A percentile compares a stretch with the other conserved stretches of the same genome.
Conservation (phyloP, 64 coral and sea anemone genomes). For the Astreopora myriophthalma region DNA sequence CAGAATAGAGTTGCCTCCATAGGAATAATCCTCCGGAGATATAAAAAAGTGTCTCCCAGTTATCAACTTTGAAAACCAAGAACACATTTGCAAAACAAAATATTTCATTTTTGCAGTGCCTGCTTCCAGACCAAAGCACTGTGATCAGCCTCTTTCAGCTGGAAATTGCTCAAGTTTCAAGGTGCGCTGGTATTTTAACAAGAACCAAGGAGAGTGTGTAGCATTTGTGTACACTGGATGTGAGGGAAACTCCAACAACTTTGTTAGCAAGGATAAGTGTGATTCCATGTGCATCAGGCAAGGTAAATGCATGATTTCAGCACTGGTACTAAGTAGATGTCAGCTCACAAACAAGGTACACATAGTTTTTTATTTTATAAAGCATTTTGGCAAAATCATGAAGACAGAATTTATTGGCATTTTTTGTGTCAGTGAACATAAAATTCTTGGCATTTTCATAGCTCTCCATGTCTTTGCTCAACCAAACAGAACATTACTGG, state of each 20-base stretch:
- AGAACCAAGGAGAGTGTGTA: neutral
- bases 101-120: neutral
- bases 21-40: too few relatives aligned
- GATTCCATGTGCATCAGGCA: constrained; percentile 21
- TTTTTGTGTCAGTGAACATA: too few relatives aligned
- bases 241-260: constrained; percentile 39
- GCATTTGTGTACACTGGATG: constrained; percentile 56
- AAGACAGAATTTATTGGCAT: too few relatives aligned
- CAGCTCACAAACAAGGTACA: too few relatives aligned
- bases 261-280: constrained; percentile 40
- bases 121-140: neutral
- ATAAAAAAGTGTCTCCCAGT: too few relatives aligned
- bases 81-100: neutral
- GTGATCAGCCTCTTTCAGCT: neutral
- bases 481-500: too few relatives aligned
- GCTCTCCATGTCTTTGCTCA: too few relatives aligned
- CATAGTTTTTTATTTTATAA: too few relatives aligned
- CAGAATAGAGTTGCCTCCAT: too few relatives aligned
- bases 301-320: neutral
- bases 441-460: too few relatives aligned
- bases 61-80: too few relatives aligned
- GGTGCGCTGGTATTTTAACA: constrained; percentile 24
- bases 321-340: neutral
- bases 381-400: neutral
- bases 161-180: constrained; percentile 41